Evolutionary conservation across 2,797 vertebrate genomes (phyloP).

Genomic region (Gallinago nigripennis): DNA sequence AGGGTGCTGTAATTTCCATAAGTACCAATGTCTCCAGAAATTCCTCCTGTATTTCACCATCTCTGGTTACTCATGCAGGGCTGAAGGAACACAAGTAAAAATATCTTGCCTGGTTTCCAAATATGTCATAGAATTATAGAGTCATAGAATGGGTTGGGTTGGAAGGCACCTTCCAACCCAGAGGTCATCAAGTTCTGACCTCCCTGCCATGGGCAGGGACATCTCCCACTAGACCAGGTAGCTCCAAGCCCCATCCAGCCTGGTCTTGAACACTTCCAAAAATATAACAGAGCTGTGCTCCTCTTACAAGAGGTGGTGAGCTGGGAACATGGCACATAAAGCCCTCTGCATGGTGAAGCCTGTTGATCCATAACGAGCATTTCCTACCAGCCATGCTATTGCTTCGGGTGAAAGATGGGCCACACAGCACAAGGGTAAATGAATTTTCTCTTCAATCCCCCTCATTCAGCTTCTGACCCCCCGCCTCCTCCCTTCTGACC

Average conservation of each 20-base stretch:
- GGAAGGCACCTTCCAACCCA: too few relatives aligned
- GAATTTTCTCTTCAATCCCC: background rate
- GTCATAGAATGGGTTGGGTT: too few relatives aligned
- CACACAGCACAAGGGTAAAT: background rate
- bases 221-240: too few relatives aligned
- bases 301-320: background rate
- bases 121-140: too few relatives aligned
- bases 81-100: background rate
- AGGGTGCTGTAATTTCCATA: background rate
- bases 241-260: too few relatives aligned
- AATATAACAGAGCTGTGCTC: too few relatives aligned
- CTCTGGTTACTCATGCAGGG: background rate
- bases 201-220: too few relatives aligned
- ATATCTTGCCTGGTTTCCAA: background rate
- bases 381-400: background rate
- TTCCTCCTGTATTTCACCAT: background rate
- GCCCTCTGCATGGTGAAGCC: background rate
- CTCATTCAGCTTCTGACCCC: background rate
- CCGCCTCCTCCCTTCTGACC: background rate
- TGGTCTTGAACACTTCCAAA: too few relatives aligned
- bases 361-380: fast-evolving
- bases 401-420: background rate
- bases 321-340: background rate
- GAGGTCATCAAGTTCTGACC: too few relatives aligned
- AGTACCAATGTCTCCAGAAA: background rate